Evolutionary conservation across 1,140 invertebrate species (phyloP).

Genomic region (Drosophila auraria): DNA sequence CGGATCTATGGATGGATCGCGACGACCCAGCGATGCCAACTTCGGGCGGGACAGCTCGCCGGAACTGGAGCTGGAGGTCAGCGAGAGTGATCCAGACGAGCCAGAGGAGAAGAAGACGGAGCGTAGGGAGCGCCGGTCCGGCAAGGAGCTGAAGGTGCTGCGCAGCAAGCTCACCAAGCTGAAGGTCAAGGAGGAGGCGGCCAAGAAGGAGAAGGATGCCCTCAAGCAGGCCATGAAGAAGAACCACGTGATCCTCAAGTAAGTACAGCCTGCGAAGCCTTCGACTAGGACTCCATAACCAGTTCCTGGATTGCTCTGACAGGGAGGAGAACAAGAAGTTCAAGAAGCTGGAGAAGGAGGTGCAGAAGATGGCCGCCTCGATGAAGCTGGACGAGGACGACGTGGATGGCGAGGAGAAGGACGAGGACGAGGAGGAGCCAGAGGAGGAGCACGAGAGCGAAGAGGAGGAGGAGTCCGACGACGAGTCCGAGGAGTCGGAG

Average conservation of each 20-base stretch:
- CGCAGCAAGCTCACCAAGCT: constrained; percentile 91
- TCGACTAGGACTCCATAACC: not conserved
- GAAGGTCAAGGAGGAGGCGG: constrained; percentile 91
- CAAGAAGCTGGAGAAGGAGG: constrained; percentile 92
- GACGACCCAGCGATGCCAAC: constrained; percentile 75
- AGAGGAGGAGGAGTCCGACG: constrained; percentile 88
- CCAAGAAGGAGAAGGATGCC: constrained; percentile 91
- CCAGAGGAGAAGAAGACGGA: constrained; percentile 90
- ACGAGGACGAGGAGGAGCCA: constrained; percentile 87
- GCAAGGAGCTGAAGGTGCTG: constrained; percentile 91
- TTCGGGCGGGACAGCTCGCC: constrained; percentile 81
- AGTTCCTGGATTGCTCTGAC: constrained; percentile 17
- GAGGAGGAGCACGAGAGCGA: constrained; percentile 87
- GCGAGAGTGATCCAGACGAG: constrained; percentile 89
- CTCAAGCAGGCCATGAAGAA: constrained; percentile 93
- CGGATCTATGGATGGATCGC: constrained; percentile 70
- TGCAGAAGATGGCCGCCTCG: constrained; percentile 94
- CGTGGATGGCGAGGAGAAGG: constrained; percentile 88
- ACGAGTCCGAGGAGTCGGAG: constrained; percentile 89
- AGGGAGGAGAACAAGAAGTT: constrained; percentile 91
- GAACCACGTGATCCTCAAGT: constrained; percentile 90
- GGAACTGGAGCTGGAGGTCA: constrained; percentile 85
- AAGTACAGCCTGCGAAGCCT: not conserved
- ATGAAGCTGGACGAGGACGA: constrained; percentile 93
- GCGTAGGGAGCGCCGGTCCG: constrained; percentile 86